phyloP scores from a whole-genome alignment of 1,140 invertebrate genomes.

The Coenobita brevimanus region DNA sequence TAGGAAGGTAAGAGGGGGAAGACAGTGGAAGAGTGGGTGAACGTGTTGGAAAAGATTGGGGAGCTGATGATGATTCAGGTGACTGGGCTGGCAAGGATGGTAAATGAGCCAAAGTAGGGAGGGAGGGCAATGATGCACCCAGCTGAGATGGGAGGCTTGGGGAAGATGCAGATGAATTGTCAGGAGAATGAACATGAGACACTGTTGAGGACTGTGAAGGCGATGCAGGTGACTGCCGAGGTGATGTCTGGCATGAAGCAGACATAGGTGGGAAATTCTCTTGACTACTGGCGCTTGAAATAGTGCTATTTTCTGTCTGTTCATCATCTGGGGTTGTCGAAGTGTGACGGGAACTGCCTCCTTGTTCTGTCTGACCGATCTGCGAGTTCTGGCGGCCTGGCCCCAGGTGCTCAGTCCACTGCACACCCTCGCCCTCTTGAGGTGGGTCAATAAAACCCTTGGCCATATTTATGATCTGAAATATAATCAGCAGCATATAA shows the following conservation, averaged over 20 bases:
- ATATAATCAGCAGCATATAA: background rate
- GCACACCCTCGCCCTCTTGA: background rate
- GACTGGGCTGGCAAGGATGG: background rate
- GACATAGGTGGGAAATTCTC: background rate
- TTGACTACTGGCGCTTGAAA: slow-evolving; percentile 26
- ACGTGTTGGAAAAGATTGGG: background rate
- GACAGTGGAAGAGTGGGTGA: background rate
- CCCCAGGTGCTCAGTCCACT: background rate
- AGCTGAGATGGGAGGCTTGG: background rate
- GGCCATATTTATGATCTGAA: too few species aligned
- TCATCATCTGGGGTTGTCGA: background rate
- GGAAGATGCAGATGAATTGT: background rate
- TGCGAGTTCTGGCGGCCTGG: background rate
- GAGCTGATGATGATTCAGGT: background rate
- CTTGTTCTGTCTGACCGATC: background rate
- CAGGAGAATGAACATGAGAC: background rate
- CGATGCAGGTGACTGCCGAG: background rate
- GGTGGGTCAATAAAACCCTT: slow-evolving; percentile 23
- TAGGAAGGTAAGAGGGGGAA: background rate
- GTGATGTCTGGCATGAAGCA: background rate
- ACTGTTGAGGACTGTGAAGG: background rate
- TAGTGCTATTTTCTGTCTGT: background rate
- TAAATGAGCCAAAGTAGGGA: background rate
- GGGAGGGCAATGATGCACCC: background rate
- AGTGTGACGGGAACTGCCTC: background rate